Percentiles rank a stretch among this genome's conserved stretches.
Evolutionary conservation across 1,140 invertebrate genomes (phyloP).

Genomic region (Xylocopa sonorina): DNA sequence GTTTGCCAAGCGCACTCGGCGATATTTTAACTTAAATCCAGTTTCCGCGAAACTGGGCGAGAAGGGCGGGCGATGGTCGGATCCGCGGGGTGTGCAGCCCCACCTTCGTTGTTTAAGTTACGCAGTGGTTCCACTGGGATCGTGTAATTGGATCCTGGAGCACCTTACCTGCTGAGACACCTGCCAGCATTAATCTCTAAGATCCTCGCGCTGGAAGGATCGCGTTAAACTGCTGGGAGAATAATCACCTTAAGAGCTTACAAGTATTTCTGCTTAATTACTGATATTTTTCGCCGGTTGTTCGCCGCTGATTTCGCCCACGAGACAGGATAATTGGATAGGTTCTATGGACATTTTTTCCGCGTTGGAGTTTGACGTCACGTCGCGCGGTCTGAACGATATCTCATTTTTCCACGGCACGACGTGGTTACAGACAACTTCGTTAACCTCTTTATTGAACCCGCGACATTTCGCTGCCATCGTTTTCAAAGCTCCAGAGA

Average conservation of each 20-base stretch:
- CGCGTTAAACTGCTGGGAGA: constrained; percentile 37
- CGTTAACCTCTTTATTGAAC: no score
- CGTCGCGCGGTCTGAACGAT: no score
- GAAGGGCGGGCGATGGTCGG: constrained; percentile 1
- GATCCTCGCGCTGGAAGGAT: constrained; percentile 28
- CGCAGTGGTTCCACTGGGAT: constrained; percentile 36
- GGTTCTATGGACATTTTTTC: no score
- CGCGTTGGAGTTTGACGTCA: no score
- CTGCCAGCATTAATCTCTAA: constrained; percentile 43
- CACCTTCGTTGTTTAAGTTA: constrained; percentile 39
- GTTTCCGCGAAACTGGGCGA: constrained; percentile 13
- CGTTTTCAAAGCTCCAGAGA: no score
- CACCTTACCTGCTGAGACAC: constrained; percentile 41
- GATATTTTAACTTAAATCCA: constrained; percentile 51
- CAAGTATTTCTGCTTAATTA: constrained; percentile 39
- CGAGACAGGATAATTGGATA: not conserved
- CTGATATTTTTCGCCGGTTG: constrained; percentile 10
- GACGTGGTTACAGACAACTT: no score
- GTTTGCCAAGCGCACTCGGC: constrained; percentile 17
- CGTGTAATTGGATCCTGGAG: constrained; percentile 53
- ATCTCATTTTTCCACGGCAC: no score
- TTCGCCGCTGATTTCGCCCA: no score
- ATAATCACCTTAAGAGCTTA: constrained; percentile 47
- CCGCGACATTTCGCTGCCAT: no score
- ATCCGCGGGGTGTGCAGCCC: not conserved